A percentile compares a stretch with the other conserved stretches of the same genome.
These are phyloP conservation scores for Physocephala rufipes DNA, from an alignment of 2,888 invertebrate genomes.

Conservation along the genomic window DNA sequence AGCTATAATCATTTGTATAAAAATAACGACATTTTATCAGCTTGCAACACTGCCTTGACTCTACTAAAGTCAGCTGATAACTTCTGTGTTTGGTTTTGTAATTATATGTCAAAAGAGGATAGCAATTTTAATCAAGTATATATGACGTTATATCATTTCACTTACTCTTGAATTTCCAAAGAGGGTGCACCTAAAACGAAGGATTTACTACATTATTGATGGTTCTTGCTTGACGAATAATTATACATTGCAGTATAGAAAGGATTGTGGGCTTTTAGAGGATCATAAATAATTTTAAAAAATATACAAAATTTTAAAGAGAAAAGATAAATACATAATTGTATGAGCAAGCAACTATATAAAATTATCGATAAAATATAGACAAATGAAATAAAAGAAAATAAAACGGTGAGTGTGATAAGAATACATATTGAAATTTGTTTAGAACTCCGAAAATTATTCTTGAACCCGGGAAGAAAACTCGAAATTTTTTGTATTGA, in stretches of 20 bases:
- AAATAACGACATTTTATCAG: too few species aligned
- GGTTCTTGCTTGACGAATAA: constrained; percentile 6
- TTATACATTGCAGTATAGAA: constrained; percentile 8
- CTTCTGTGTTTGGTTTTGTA: too few species aligned
- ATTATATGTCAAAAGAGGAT: too few species aligned
- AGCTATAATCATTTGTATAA: too few species aligned
- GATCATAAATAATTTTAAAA: constrained; percentile 11
- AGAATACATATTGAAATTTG: constrained; percentile 18
- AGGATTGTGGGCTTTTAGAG: background rate
- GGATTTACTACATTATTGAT: background rate
- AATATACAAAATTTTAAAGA: constrained; percentile 6
- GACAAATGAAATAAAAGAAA: constrained; percentile 26
- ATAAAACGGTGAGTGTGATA: constrained; percentile 36
- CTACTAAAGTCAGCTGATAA: too few species aligned
- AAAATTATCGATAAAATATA: constrained; percentile 24
- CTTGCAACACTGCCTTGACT: too few species aligned
- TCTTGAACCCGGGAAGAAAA: constrained; percentile 30
- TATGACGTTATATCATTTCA: background rate
- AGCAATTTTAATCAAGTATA: too few species aligned
- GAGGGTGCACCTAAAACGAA: constrained; percentile 6
- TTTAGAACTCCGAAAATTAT: constrained; percentile 27
- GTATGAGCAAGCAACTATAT: constrained; percentile 4
- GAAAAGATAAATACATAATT: background rate
- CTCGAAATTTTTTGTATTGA: constrained; percentile 44
- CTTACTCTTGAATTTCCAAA: background rate